Base-by-base conservation (phyloP, 2,113 vertebrate species). In the Choloepus hoffmanni region DNA sequence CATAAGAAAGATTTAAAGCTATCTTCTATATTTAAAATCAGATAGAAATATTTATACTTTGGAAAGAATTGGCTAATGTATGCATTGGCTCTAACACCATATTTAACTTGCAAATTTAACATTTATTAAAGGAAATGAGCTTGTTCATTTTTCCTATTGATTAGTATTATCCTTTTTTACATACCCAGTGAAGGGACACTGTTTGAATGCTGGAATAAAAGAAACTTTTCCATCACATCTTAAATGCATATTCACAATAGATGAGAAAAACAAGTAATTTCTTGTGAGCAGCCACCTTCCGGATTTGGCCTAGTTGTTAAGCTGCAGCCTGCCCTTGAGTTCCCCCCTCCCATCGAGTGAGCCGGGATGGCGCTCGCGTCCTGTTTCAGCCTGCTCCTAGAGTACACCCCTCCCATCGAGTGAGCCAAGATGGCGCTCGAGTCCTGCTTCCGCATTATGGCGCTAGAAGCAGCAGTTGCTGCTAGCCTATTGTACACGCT, bases 211-310 rank as follows among this genome's bases (percentile, higher is more conserved):
- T 53, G 12, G 12, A 19, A 78, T 73, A 78, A 94, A 94, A 87
- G 83, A 78, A 93, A 91, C n/a, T 81, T 74, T 97, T 70, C 30
- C 26, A 95, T 40, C 53, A 89, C 55, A 86, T 92, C 40, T 89
- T 78, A 85, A 58, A 63, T 81, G 19, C 28, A 55, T 62, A 79
- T 63, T 85, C 74, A 77, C 62, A 94, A 45, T 50, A 78, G 48
- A 88, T 58, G 62, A 95, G 60, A 87, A 79, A 62, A 91, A 89
- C 21, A 91, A 92, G 26, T 95, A 70, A 94, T 96, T 97, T 96
- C 62, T 92, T n/a, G n/a, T n/a, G n/a, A n/a, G n/a, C n/a, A n/a
- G n/a, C n/a, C n/a, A n/a, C n/a, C n/a, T n/a, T n/a, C n/a, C n/a
- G n/a, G n/a, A n/a, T n/a, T n/a, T n/a, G n/a, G n/a, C n/a, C n/a